phyloP scores from a whole-genome alignment of 2,888 invertebrate genomes.

The Ferdinandea cuprea region DNA sequence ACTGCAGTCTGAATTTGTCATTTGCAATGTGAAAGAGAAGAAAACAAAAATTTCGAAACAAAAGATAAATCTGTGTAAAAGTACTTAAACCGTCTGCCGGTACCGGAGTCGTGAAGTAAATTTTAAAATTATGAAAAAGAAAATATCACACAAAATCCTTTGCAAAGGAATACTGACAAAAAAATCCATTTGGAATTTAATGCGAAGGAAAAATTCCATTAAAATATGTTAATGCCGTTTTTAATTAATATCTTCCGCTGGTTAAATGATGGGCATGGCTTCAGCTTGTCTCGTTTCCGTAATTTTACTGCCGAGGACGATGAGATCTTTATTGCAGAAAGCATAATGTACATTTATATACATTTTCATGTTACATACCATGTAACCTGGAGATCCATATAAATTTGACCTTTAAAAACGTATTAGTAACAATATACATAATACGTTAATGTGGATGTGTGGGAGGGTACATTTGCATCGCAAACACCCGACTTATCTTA shows the following conservation, averaged over 20 bases:
- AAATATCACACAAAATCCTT: no score
- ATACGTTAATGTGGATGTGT: no score
- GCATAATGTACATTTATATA: no score
- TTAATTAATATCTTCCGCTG: constrained; percentile 66
- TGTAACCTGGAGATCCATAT: no score
- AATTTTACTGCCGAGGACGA: constrained; percentile 6
- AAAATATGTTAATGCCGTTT: constrained; percentile 68
- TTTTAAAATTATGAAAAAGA: constrained; percentile 27
- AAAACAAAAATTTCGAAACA: background rate
- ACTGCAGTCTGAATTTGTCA: constrained; percentile 50
- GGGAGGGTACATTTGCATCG: no score
- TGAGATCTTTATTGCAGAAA: constrained; percentile 40
- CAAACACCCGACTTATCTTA: no score
- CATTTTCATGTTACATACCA: no score
- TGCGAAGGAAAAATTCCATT: constrained; percentile 56
- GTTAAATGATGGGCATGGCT: constrained; percentile 25
- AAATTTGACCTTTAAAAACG: no score
- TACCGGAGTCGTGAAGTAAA: constrained; percentile 11
- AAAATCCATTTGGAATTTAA: constrained; percentile 54
- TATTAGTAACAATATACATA: no score
- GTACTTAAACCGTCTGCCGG: background rate
- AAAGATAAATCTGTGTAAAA: constrained; percentile 12
- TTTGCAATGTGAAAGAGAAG: background rate
- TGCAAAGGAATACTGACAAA: constrained; percentile 9
- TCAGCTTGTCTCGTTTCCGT: constrained; percentile 20